Conservation (phyloP, 2,797 vertebrate genomes). For the Malurus splendens region DNA sequence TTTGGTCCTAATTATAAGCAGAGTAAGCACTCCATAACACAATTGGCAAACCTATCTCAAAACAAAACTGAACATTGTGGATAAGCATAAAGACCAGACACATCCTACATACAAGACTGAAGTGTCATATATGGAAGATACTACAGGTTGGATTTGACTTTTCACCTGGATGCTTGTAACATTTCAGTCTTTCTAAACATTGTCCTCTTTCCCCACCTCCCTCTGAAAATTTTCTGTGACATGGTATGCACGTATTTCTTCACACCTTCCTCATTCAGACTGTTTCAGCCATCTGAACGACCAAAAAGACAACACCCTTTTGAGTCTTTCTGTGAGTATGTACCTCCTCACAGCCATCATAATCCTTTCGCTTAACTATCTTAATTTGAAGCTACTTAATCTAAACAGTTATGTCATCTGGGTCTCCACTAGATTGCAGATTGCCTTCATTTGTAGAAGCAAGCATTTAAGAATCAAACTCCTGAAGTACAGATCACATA, state of each 20-base stretch:
- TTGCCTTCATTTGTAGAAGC: background rate
- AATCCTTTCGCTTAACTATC: background rate
- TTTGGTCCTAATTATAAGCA: background rate
- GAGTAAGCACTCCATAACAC: background rate
- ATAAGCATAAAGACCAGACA: background rate
- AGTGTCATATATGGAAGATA: background rate
- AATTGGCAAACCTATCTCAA: background rate
- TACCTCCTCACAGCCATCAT: background rate
- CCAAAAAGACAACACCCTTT: background rate
- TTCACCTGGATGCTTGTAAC: background rate
- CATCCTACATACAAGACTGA: background rate
- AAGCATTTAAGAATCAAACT: background rate
- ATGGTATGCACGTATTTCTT: background rate
- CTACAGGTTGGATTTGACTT: background rate
- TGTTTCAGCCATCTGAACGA: fast-evolving
- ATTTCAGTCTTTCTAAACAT: background rate
- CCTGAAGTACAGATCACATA: background rate
- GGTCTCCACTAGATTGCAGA: background rate
- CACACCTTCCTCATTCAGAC: background rate
- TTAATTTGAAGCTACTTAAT: background rate
- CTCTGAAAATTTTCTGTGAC: background rate
- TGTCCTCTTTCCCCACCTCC: background rate
- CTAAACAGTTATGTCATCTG: background rate
- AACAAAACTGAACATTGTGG: background rate
- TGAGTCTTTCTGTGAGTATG: background rate